Percentiles rank a stretch among this genome's conserved stretches.
These are phyloP conservation scores for Trematomus bernacchii DNA, from an alignment of 2,797 vertebrate genomes.

Conservation along the genomic window DNA sequence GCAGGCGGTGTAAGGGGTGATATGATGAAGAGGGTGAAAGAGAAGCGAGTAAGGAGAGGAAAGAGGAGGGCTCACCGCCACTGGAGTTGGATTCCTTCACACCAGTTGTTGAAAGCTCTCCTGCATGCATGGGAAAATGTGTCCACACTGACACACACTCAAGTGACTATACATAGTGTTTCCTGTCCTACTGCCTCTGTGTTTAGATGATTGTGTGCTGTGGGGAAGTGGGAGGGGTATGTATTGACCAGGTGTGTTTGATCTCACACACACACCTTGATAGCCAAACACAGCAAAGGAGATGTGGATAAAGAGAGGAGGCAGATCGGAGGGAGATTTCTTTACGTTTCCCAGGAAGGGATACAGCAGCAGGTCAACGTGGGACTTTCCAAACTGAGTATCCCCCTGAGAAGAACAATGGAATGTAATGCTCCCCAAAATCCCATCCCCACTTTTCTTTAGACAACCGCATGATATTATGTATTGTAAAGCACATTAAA, in stretches of 20 bases:
- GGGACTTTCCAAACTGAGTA: conserved; percentile 56
- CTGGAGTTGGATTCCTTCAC: conserved; percentile 78
- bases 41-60: conserved; percentile 38
- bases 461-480: neutral
- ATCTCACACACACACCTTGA: conserved; percentile 45
- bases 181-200: conserved; percentile 31
- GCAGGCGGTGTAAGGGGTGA: conserved; percentile 56
- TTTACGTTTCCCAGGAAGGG: conserved; percentile 45
- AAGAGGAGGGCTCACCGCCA: conserved; percentile 35
- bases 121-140: conserved; percentile 55
- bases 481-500: conserved; percentile 6
- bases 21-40: conserved; percentile 70
- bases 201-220: conserved; percentile 27
- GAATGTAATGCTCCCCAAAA: conserved; percentile 34
- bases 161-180: conserved; percentile 4
- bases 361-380: conserved; percentile 45
- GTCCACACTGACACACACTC: conserved; percentile 33
- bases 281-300: conserved; percentile 22
- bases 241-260: conserved; percentile 60
- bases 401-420: conserved; percentile 27
- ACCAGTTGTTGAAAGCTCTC: conserved; percentile 69
- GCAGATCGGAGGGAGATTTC: conserved; percentile 32
- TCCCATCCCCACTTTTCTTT: conserved; percentile 33
- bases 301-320: conserved; percentile 34
- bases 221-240: neutral